Conservation (phyloP, 2,888 invertebrate genomes). For the Pteria penguin region DNA sequence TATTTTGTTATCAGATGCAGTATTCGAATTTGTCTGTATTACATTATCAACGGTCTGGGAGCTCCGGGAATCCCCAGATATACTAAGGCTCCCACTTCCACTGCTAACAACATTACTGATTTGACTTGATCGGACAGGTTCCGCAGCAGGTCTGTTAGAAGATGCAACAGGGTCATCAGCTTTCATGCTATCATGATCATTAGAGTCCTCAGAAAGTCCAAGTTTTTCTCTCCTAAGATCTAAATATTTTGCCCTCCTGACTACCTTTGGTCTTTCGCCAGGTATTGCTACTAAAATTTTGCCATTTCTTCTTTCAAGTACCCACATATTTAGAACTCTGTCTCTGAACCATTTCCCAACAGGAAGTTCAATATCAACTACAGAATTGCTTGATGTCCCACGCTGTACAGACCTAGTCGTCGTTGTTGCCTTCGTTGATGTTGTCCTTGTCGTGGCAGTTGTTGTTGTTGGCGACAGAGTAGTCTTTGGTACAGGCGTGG, state of each 20-base stretch:
- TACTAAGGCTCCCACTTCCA: no score
- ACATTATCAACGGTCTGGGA: no score
- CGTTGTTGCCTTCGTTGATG: conserved; percentile 9
- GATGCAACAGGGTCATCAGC: conserved; percentile 4
- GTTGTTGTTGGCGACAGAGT: conserved; percentile 19
- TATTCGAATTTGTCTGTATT: no score
- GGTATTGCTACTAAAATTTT: conserved; percentile 25
- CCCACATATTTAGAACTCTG: conserved; percentile 27
- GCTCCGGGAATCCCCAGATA: no score
- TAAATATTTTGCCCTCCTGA: conserved; percentile 24
- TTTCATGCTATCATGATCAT: conserved; percentile 4
- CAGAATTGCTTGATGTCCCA: background rate
- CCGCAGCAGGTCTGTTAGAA: background rate
- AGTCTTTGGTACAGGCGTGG: conserved; percentile 12
- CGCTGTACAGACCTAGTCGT: conserved; percentile 3
- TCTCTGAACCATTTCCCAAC: conserved; percentile 29
- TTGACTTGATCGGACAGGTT: background rate
- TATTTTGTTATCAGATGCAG: no score
- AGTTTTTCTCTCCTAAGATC: background rate
- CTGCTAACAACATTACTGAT: background rate
- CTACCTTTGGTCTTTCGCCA: conserved; percentile 11
- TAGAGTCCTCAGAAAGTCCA: background rate
- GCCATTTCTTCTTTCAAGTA: conserved; percentile 21
- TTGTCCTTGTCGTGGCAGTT: conserved; percentile 10
- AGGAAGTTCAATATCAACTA: background rate